phyloP scores from a whole-genome alignment of 1,140 invertebrate genomes.

The Solen grandis region DNA sequence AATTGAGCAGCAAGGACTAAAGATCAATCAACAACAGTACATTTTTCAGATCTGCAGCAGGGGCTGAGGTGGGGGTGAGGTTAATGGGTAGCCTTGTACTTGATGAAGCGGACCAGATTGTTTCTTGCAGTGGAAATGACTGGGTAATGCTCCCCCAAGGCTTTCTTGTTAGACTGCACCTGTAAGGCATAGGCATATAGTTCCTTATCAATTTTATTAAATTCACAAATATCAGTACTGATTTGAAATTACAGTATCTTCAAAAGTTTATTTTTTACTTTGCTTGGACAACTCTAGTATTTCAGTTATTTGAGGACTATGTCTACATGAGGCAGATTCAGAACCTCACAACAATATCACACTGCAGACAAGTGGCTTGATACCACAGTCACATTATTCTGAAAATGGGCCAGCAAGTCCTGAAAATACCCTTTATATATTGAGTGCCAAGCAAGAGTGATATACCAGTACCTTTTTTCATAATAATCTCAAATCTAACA shows the following conservation, averaged over 20 bases:
- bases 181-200: constrained; percentile 64
- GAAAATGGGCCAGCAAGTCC: no score
- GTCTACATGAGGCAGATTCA: background rate
- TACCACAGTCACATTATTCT: no score
- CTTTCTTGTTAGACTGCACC: constrained; percentile 84
- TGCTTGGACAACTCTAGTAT: background rate
- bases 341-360: background rate
- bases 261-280: background rate
- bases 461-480: background rate
- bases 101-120: constrained; percentile 87
- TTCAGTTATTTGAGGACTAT: background rate
- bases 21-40: no score
- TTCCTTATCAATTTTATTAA: background rate
- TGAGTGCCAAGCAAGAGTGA: no score
- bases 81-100: constrained; percentile 83
- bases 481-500: no score
- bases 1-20: no score
- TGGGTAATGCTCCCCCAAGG: constrained; percentile 85
- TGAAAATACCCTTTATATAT: no score
- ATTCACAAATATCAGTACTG: background rate
- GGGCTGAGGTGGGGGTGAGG: no score
- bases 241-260: background rate
- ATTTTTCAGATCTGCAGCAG: no score
- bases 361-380: no score
- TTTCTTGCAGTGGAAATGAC: constrained; percentile 86